Conservation (phyloP, 2,888 invertebrate genomes). For the Seira sanloemensis region DNA sequence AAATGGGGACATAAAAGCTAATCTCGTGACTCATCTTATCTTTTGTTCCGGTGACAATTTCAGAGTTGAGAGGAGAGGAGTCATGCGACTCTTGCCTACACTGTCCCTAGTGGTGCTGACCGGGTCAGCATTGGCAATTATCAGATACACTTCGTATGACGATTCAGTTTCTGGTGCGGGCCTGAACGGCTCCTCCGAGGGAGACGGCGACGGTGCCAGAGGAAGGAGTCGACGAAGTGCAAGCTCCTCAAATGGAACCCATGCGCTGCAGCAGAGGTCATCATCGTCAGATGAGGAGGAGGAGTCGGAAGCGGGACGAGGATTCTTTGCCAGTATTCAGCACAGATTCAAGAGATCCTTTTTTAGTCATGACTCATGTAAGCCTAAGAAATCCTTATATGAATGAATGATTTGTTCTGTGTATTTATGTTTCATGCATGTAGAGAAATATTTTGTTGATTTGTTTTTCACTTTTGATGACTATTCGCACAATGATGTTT, state of each 20-base stretch:
- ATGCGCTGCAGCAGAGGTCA: too few species aligned
- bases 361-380: conserved; percentile 67
- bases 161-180: conserved; percentile 36
- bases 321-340: conserved; percentile 52
- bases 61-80: conserved; percentile 71
- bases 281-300: conserved; percentile 22
- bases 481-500: too few species aligned
- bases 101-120: conserved; percentile 72
- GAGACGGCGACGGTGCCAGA: conserved; percentile 11
- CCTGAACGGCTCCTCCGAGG: conserved; percentile 23
- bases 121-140: conserved; percentile 72
- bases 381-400: conserved; percentile 61
- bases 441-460: too few species aligned
- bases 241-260: conserved; percentile 25
- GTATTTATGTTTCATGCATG: too few species aligned
- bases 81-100: conserved; percentile 73
- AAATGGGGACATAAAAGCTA: neutral
- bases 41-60: neutral
- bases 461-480: too few species aligned
- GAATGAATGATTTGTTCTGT: too few species aligned
- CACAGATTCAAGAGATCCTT: conserved; percentile 71
- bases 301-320: conserved; percentile 28
- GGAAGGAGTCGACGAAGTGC: conserved; percentile 41
- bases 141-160: conserved; percentile 70
- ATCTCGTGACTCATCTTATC: neutral